A percentile compares a stretch with the other conserved stretches of the same genome.
These are phyloP conservation scores for Spilogale gracilis DNA, from an alignment of 2,113 vertebrate species.

Conservation along the genomic window DNA sequence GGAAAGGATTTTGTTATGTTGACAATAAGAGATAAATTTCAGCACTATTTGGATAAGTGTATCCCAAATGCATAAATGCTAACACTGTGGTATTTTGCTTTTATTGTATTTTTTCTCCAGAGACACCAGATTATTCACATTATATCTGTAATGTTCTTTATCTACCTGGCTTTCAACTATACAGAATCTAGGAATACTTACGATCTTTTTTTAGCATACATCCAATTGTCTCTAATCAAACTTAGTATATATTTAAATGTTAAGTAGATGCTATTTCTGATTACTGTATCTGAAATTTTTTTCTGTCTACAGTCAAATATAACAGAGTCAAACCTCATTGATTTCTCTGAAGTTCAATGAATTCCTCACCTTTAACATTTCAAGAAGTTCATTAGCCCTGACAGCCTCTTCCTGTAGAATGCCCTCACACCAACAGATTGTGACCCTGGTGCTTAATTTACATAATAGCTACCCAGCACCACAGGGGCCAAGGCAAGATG, in stretches of 20 bases:
- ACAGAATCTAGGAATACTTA: neutral
- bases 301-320: neutral
- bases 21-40: neutral
- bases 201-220: neutral
- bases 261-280: constrained; percentile 57
- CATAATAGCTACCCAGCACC: fast-evolving
- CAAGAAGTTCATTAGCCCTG: neutral
- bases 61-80: neutral
- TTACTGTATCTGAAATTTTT: neutral
- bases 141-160: neutral
- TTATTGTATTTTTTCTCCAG: neutral
- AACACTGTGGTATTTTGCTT: neutral
- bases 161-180: neutral
- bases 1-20: neutral
- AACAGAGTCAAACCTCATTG: constrained; percentile 11
- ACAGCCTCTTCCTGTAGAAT: neutral
- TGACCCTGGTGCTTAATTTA: neutral
- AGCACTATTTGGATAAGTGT: neutral
- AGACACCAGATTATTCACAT: neutral
- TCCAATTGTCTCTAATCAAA: constrained; percentile 42
- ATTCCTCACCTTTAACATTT: neutral
- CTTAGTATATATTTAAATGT: constrained; percentile 39
- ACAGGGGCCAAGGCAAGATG: fast-evolving
- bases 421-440: neutral
- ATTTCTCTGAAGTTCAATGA: neutral